Evolutionary conservation across 2,113 vertebrate genomes (phyloP).

Genomic region (Camelus dromedarius): DNA sequence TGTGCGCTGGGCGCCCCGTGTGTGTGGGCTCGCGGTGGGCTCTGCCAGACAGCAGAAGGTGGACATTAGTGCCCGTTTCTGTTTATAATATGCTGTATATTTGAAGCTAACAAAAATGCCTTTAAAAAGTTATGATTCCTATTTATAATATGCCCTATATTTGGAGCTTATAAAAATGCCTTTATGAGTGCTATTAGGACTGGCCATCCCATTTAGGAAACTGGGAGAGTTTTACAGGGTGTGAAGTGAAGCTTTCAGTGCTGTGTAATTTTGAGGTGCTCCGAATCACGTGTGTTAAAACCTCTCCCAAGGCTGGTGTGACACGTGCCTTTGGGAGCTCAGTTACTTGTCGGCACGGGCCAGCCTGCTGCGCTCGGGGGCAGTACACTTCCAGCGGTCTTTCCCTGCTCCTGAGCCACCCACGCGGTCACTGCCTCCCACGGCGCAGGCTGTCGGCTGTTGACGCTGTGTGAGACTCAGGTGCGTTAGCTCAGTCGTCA

Average conservation of each 20-base stretch:
- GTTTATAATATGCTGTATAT: neutral
- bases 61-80: neutral
- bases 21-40: neutral
- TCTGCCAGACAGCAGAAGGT: accelerated
- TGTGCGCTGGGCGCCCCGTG: no score
- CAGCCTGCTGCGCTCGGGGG: neutral
- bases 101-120: neutral
- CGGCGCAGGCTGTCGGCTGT: neutral
- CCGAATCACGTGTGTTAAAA: neutral
- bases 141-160: neutral
- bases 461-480: neutral
- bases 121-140: neutral
- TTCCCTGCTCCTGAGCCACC: neutral
- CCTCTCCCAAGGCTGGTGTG: neutral
- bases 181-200: neutral
- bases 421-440: accelerated
- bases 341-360: neutral
- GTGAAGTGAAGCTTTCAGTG: neutral
- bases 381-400: neutral
- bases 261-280: neutral
- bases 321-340: neutral
- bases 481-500: neutral
- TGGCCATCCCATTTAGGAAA: neutral
- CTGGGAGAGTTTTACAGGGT: neutral
- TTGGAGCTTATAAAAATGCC: neutral